Evolutionary conservation across 2,888 invertebrate species (phyloP), one percentile per base, ranked within the genome.

Genomic region (Parelbella ahira): DNA sequence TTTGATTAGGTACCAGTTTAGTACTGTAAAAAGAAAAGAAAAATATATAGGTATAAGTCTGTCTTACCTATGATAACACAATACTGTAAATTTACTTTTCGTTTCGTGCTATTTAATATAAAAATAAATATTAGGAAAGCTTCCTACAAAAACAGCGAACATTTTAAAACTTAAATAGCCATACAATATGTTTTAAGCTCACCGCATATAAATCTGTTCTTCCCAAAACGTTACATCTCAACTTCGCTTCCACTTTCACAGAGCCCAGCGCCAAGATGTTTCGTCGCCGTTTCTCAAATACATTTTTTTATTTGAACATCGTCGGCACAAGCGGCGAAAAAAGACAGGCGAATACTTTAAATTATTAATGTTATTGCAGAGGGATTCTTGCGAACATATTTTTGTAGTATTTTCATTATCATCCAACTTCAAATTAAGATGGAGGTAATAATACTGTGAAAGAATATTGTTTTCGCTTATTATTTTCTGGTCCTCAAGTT

Each of bases 351-450:
- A 55, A 52, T 39, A 47, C 51, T 49, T 49, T 60, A 58, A 63
- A 66, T 65, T 62, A 63, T 63, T 63, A 67, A 64, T 59, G 51
- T 57, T 54, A 58, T 54, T 54, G 55, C 45, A 56, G 50, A 54
- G 49, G 58, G 50, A 51, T 54, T 50, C 55, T 54, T 44, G 50
- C 48, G 36, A 50, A 53, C 49, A 50, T n/a, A n/a, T 56, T 53
- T 55, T 48, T 53, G 53, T 56, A 51, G 54, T 54, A 60, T 55
- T 55, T 53, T 53, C 55, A 58, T 60, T 54, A 58, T 56, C 50
- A 55, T 58, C 48, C 49, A 42, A 53, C 51, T n/a, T 49, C 47
- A 51, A 53, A 56, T 53, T 53, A 54, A 54, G 44, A 52, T 50
- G 45, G 47, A 50, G 50, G 48, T 50, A 52, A 57, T 54, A 49